Conservation (phyloP, 2,797 vertebrate species). For the Brachymystax lenok region DNA sequence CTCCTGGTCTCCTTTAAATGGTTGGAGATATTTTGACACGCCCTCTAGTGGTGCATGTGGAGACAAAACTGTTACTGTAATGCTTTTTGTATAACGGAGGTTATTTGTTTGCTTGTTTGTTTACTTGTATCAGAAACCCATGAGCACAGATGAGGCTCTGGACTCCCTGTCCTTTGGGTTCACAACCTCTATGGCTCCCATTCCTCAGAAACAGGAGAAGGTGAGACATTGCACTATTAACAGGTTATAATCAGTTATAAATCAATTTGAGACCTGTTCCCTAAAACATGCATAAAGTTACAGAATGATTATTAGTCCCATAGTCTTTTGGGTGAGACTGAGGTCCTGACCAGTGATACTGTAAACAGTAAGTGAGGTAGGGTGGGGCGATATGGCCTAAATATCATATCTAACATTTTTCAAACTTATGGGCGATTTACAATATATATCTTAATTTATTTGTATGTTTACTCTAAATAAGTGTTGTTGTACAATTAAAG, state of each 20-base stretch:
- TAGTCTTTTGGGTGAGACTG: background rate
- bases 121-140: conserved; percentile 60
- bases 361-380: too few species aligned
- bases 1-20: conserved; percentile 43
- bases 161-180: conserved; percentile 71
- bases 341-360: background rate
- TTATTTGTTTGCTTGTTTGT: background rate
- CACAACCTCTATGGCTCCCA: conserved; percentile 36
- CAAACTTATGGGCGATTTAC: too few species aligned
- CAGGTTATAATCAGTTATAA: background rate
- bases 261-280: background rate
- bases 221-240: conserved; percentile 17
- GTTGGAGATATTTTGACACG: conserved; percentile 14
- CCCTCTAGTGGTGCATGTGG: conserved; percentile 64
- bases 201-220: conserved; percentile 51
- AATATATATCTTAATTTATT: too few species aligned
- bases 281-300: background rate
- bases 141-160: conserved; percentile 72
- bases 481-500: too few species aligned
- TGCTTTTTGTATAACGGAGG: background rate
- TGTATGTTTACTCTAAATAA: too few species aligned
- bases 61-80: background rate
- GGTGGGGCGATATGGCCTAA: too few species aligned
- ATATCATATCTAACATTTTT: too few species aligned
- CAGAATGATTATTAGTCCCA: background rate